Evolutionary conservation across 2,888 invertebrate species (phyloP), one percentile per base, ranked within the genome.

Genomic region (Syrphus vitripennis): DNA sequence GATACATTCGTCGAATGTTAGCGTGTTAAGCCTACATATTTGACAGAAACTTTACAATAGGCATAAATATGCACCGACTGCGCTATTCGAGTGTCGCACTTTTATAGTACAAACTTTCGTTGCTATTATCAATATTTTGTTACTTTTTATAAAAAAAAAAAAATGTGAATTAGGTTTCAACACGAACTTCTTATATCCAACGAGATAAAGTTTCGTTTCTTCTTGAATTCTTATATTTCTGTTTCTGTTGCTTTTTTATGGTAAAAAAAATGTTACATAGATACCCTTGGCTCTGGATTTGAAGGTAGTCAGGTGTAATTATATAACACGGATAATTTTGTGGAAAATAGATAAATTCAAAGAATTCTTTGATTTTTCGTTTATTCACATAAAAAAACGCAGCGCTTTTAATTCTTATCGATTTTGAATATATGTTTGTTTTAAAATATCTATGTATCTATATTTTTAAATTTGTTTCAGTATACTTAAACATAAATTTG

Each of bases 21-120:
- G n/a, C n/a, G n/a, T 63, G 4, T 45, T 63, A 29, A 29, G 26
- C 24, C 3, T 34, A 19, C 16, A 31, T 67, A 48, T 76, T 24
- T 63, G 63, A 63, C 48, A 57, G 53, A 83, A 63, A 83, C 48
- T 34, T 70, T 61, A 61, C 57, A 69, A 48, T 67, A 71, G 70
- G 74, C 83, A 70, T 81, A 70, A 71, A 57, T 71, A 79, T 86
- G 86, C 86, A 81, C 53, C 75, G 72, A 50, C 74, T 86, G 82
- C 77, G 82, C 77, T 76, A 61, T 61, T 40, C 12, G 34, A 14
- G 48, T 48, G 67, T 63, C 16, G 12, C 21, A 71, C 16, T 63
- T 80, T 84, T 31, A 7, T 34, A 65, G 78, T 83, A n/a, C n/a
- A n/a, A 57, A 83, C 70, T 45, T 61, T 74, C 19, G 65, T 50